Percentiles rank a stretch among this genome's conserved stretches.
Conservation (phyloP, 2,888 invertebrate species). For the Galeruca laticollis region DNA sequence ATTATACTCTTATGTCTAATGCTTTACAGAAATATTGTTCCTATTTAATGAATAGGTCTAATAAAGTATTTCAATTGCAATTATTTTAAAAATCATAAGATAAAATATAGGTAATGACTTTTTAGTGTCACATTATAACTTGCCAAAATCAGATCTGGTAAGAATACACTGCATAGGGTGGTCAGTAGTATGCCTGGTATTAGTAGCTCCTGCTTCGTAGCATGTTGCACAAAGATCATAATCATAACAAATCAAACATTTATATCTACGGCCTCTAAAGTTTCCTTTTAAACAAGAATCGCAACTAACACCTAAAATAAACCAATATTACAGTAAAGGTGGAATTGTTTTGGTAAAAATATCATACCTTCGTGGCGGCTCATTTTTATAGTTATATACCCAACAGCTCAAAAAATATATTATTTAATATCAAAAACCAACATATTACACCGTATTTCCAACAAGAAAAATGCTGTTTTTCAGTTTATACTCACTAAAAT, state of each 20-base stretch:
- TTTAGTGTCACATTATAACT: constrained; percentile 53
- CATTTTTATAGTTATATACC: constrained; percentile 44
- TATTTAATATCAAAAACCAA: constrained; percentile 27
- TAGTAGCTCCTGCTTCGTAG: constrained; percentile 92
- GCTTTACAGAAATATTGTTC: too few species aligned
- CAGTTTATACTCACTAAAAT: constrained; percentile 15
- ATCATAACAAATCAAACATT: constrained; percentile 99
- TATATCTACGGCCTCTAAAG: constrained; percentile 97
- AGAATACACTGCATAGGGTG: constrained; percentile 99
- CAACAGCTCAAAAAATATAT: constrained; percentile 8
- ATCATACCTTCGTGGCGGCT: constrained; percentile 58
- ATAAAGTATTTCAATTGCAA: too few species aligned
- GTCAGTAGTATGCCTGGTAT: constrained; percentile 92
- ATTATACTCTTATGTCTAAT: too few species aligned
- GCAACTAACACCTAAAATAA: constrained; percentile 94
- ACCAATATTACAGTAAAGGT: constrained; percentile 24
- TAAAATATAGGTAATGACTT: too few species aligned
- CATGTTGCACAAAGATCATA: constrained; percentile 98
- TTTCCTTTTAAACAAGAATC: constrained; percentile 99
- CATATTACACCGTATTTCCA: constrained; percentile 14
- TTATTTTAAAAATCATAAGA: too few species aligned
- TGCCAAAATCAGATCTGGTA: constrained; percentile 95
- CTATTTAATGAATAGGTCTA: too few species aligned
- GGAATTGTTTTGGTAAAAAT: constrained; percentile 20
- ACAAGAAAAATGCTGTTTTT: constrained; percentile 11